Percentiles rank a stretch among this genome's conserved stretches.
phyloP scores from a whole-genome alignment of 92 coral and sea anemone genomes.

The Porites divaricata region DNA sequence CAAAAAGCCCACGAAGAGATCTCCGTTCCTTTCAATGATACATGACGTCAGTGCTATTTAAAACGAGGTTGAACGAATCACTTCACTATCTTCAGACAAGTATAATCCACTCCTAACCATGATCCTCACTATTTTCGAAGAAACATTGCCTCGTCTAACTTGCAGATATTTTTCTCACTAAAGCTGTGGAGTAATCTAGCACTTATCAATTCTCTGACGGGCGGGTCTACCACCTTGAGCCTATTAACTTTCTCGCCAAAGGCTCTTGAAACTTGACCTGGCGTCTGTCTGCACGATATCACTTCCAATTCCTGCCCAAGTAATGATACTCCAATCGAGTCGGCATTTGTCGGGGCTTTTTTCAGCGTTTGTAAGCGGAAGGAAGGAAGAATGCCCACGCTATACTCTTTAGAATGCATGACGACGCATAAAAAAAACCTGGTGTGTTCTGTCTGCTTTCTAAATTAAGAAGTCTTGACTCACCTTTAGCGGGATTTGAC shows the following conservation, averaged over 20 bases:
- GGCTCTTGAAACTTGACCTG: constrained; percentile 22
- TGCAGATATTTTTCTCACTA: not conserved
- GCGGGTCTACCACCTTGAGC: constrained; percentile 1
- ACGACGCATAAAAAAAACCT: not conserved
- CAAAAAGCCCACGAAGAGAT: not conserved
- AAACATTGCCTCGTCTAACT: not conserved
- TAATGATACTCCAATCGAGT: not conserved
- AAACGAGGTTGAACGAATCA: not conserved
- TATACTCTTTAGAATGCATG: not conserved
- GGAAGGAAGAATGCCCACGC: not conserved
- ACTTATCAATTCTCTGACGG: not conserved
- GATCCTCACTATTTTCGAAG: not conserved
- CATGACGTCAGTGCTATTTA: not conserved
- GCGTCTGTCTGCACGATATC: constrained; percentile 15
- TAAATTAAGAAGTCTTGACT: not conserved
- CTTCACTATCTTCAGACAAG: not conserved
- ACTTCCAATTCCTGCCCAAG: not conserved
- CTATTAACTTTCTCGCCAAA: not conserved
- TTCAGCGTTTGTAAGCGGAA: not conserved
- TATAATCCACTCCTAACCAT: not conserved
- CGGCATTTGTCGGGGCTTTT: not conserved
- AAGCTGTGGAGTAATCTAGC: not conserved
- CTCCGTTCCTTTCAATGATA: not conserved
- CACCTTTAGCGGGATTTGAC: constrained; percentile 31
- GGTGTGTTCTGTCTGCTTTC: not conserved